Evolutionary conservation across 1,140 invertebrate genomes (phyloP), one percentile per base, ranked within the genome.

Genomic region (Pentalonia nigronervosa): DNA sequence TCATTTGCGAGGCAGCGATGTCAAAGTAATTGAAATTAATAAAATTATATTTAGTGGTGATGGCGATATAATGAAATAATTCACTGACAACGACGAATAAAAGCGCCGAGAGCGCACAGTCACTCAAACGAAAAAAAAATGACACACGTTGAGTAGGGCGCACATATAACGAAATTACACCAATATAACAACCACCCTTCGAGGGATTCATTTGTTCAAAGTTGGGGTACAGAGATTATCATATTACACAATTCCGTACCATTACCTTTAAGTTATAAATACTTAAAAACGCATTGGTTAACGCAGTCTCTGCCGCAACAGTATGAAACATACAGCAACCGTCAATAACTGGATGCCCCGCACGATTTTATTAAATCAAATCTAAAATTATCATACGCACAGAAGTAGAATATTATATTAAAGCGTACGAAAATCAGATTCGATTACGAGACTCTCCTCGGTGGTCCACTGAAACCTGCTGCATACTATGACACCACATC

Each of bases 81-180:
- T 90, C 56, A 67, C 89, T 41, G 88, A 90, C 88, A 90, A 41
- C 89, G 89, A 67, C 41, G 89, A 41, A 67, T 90, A 90, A 90
- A 67, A 90, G 89, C 56, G 1, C 14, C 20, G 20, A 88, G 47
- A 86, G 50, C 45, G 34, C 21, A 36, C 48, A 88, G 56, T 60
- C 89, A 67, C 34, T 81, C 41, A 30, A 91, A 67, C n/a, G 60
- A 93, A 90, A 67, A 91, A 60, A 93, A 90, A 90, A 90, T 60
- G 53, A 60, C 89, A 90, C 89, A 90, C 53, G 56, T 90, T 2
- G 88, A 56, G 53, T 89, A 60, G 88, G 88, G 88, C 88, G 88
- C 88, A 53, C 50, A 25, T 89, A 90, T 90, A 90, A 90, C 89
- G 56, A 90, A 90, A 90, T 90, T 90, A 90, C 41, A 45, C 45